Base-by-base conservation (phyloP, 2,113 vertebrate species). In the Ramphastos sulfuratus region DNA sequence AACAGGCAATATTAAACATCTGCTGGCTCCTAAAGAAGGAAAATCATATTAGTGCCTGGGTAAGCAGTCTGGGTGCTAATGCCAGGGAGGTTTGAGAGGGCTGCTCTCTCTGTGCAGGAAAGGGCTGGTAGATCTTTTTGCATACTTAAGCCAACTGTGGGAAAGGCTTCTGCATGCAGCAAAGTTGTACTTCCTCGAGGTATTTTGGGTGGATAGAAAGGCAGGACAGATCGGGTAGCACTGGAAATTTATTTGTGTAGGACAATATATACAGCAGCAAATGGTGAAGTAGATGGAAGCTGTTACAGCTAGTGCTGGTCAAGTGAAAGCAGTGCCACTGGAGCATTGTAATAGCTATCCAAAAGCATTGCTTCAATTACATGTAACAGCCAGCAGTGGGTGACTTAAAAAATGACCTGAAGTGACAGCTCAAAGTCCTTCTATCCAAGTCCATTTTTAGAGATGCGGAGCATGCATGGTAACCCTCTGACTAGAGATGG, bases 311-410 rank as follows among this genome's bases (percentile, higher is more conserved):
- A 90, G 10, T 82, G 65, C 66, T 94, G 80, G 73, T 95, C 82
- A 91, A 95, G 91, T 93, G 93, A 92, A 95, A 93, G 92, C 83
- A 95, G 87, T 81, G 85, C 59, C 69, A 60, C 77, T 92, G 91
- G 82, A 95, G 95, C 94, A 92, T 85, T 92, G 55, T 91, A 91
- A 85, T 82, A 61, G 33, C 87, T 27, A 75, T 82, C 61, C 44
- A 82, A 90, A 94, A 92, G 82, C 1, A 94, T 97, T 95, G 89
- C 90, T 93, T 90, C 95, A 76, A 96, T 97, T 97, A 89, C 44
- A 8, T 52, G 27, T 90, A 72, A 66, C 52, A 33, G 75, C 44
- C 33, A 89, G 59, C 61, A 75, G 30, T 28, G 10, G 9, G 31
- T 94, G 94, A 92, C 89, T 95, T 87, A 61, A 80, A 76, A 74